phyloP scores from a whole-genome alignment of 2,113 vertebrate genomes.

The Sphaerodactylus townsendi region DNA sequence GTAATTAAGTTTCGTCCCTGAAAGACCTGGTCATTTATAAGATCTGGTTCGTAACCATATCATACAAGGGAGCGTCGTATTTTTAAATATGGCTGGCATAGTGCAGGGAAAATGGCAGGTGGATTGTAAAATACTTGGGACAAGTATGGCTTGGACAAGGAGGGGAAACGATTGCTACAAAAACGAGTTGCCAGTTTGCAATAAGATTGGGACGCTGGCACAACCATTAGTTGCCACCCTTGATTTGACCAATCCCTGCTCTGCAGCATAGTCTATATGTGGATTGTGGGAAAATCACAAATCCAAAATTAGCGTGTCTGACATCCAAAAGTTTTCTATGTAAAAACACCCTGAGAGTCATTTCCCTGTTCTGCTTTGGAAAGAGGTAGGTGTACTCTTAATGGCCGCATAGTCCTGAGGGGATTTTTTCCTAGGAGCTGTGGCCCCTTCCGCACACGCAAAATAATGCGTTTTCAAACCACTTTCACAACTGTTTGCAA shows the following conservation, averaged over 20 bases:
- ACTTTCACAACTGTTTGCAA: no score
- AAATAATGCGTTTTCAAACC: no score
- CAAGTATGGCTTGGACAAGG: background rate
- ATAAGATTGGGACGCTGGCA: background rate
- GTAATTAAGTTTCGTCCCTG: conserved; percentile 13
- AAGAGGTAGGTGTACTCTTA: background rate
- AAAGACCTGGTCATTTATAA: background rate
- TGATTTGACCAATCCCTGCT: background rate
- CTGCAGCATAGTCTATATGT: background rate
- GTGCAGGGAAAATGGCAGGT: background rate
- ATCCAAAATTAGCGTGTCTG: background rate
- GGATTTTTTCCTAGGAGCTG: no score
- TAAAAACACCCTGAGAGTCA: background rate
- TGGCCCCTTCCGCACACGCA: no score
- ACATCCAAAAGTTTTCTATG: background rate
- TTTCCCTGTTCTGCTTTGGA: background rate
- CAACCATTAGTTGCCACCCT: background rate
- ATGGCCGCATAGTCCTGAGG: no score
- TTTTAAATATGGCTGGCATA: background rate
- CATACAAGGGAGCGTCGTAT: background rate
- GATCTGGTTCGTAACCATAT: background rate
- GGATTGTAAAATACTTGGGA: background rate
- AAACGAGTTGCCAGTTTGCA: background rate
- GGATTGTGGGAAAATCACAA: background rate
- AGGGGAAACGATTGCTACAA: background rate